These are phyloP conservation scores for Mimumesa dahlbomi DNA, from an alignment of 2,888 invertebrate genomes.

Conservation along the genomic window DNA sequence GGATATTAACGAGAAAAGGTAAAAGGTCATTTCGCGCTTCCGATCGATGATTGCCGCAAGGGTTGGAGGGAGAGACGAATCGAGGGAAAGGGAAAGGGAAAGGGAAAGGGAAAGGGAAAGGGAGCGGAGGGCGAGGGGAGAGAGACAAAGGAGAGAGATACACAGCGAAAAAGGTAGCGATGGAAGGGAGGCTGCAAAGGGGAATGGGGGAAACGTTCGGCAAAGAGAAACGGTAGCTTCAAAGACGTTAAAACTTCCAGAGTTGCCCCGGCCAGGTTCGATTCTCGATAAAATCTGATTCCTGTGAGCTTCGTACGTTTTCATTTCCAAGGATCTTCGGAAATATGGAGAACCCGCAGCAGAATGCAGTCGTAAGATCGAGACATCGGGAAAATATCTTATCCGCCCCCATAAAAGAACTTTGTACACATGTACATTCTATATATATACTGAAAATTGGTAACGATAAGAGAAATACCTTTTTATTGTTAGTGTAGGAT, in stretches of 20 bases:
- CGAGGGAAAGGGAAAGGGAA: slow-evolving; percentile 3
- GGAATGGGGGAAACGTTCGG: too few relatives aligned
- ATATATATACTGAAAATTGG: slow-evolving; percentile 30
- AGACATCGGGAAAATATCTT: slow-evolving; percentile 41
- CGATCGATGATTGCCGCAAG: slow-evolving; percentile 51
- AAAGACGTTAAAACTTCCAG: slow-evolving; percentile 57
- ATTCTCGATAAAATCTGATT: slow-evolving; percentile 62
- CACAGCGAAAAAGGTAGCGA: too few relatives aligned
- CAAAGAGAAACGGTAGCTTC: slow-evolving; percentile 8
- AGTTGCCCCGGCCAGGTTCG: slow-evolving; percentile 33
- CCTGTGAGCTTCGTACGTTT: slow-evolving; percentile 34
- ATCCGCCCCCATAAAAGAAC: slow-evolving; percentile 31
- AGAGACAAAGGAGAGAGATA: background rate
- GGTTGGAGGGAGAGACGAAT: slow-evolving; percentile 11
- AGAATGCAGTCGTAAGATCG: slow-evolving; percentile 47
- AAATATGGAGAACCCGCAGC: slow-evolving; percentile 5
- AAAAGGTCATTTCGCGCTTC: slow-evolving; percentile 50
- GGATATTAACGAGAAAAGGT: slow-evolving; percentile 37
- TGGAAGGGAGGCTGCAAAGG: too few relatives aligned
- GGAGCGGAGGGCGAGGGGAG: slow-evolving; percentile 1
- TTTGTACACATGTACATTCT: slow-evolving; percentile 50
- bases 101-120: background rate
- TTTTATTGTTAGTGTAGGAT: slow-evolving; percentile 53
- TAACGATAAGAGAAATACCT: slow-evolving; percentile 26
- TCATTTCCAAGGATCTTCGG: slow-evolving; percentile 35